A percentile compares a stretch with the other conserved stretches of the same genome.
Evolutionary conservation across 2,797 vertebrate genomes (phyloP).

Genomic region (Lepus oiostolus): DNA sequence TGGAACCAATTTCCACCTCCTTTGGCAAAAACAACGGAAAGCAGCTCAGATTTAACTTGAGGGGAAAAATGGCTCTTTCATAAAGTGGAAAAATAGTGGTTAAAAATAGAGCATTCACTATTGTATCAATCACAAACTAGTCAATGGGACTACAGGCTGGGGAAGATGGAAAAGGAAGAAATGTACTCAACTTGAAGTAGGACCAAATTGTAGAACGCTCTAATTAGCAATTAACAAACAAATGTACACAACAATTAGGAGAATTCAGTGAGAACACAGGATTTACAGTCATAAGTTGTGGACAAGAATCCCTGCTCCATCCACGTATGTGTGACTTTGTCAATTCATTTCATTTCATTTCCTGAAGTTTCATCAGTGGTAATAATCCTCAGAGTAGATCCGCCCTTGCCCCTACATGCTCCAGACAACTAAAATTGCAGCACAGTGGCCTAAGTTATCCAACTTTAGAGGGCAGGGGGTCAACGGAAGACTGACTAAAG

Average conservation of each 20-base stretch:
- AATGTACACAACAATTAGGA: neutral
- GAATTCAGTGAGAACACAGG: neutral
- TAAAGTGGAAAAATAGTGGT: constrained; percentile 43
- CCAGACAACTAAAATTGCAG: neutral
- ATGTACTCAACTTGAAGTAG: neutral
- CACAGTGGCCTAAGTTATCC: neutral
- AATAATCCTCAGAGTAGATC: neutral
- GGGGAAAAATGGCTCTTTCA: constrained; percentile 44
- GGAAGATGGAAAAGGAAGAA: neutral
- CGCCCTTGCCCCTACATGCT: neutral
- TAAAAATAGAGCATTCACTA: constrained; percentile 63
- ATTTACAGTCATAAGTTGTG: neutral
- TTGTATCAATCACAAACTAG: neutral
- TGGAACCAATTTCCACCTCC: constrained; percentile 77
- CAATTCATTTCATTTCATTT: neutral
- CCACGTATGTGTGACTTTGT: neutral
- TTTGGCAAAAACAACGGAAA: constrained; percentile 54
- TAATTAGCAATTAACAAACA: neutral
- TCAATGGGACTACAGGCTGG: neutral
- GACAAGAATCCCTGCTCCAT: neutral
- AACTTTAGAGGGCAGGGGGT: too few species aligned
- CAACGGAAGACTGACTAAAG: neutral
- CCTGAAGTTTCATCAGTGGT: neutral
- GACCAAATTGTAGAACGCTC: neutral
- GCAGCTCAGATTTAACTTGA: constrained; percentile 55